Conservation (phyloP, 2,113 vertebrate species). For the Pachyramphus minor region DNA sequence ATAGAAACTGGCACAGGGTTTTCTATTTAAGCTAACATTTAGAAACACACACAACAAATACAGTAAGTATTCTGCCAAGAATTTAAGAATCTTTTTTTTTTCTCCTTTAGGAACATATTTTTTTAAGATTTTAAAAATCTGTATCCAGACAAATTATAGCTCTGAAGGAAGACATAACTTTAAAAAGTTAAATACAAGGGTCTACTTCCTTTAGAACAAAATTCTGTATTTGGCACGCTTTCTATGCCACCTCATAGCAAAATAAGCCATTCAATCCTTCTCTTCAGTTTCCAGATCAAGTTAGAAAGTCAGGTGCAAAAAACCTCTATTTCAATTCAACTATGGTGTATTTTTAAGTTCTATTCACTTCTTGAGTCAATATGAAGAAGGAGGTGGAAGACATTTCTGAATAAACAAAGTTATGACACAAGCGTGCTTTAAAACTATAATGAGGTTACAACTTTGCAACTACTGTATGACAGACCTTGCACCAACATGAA, state of each 20-base stretch:
- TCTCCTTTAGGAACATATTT: neutral
- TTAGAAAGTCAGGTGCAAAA: neutral
- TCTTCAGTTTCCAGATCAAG: neutral
- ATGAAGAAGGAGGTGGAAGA: neutral
- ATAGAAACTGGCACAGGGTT: neutral
- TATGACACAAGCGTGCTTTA: neutral
- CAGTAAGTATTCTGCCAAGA: neutral
- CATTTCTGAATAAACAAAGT: neutral
- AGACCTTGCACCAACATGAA: neutral
- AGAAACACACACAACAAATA: neutral
- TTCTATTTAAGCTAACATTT: neutral
- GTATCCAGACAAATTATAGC: neutral
- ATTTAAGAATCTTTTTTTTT: neutral
- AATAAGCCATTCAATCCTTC: neutral
- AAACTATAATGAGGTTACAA: neutral
- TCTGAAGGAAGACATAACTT: neutral
- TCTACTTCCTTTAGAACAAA: neutral
- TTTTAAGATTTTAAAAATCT: neutral
- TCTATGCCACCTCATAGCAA: neutral
- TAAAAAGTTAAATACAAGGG: neutral
- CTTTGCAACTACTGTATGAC: neutral
- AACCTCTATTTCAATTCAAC: neutral
- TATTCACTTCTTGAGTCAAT: neutral
- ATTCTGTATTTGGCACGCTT: accelerated
- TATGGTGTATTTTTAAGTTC: neutral